Base-by-base conservation (phyloP, 1,140 invertebrate genomes). In the Epicauta chinensis region DNA sequence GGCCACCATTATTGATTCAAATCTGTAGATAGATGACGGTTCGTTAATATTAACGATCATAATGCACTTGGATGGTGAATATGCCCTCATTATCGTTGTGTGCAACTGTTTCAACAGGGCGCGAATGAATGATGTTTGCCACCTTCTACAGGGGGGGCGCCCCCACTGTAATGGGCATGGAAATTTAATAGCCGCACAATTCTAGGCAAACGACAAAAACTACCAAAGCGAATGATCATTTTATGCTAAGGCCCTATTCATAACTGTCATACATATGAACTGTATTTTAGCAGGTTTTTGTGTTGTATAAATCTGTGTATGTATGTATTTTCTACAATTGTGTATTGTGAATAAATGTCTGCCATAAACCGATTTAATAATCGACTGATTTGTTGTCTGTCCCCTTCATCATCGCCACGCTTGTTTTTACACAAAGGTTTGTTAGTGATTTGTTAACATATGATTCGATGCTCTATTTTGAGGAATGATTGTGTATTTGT, bases 311-410 rank as follows among this genome's bases (percentile, higher is more conserved):
- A 23, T 23, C n/a, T n/a, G n/a, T n/a, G 43, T 16, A 37, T 38
- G 58, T 46, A 51, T 53, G 38, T 23, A 23, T 23, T 56, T 56
- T 54, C 54, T 50, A 41, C 57, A 53, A 59, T 56, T 53, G 51
- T 51, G 54, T 56, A 23, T 23, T 60, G 51, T 42, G 38, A 45
- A 53, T 23, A 23, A n/a, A 23, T 54, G 51, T 34, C 48, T 39
- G 48, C 55, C 55, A 58, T 58, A 60, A 60, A 58, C 51, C 55
- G 59, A 58, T 60, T 60, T 57, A 56, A 60, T 60, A 60, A 60
- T 60, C 58, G 58, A 53, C 55, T 44, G 58, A 60, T 60, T 60
- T 60, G 58, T 60, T 57, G 50, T 53, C 36, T 51, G 50, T 56
- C 54, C 58, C 58, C 58, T 53, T 59, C 58, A 56, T 59, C 58